phyloP scores from a whole-genome alignment of 2,113 vertebrate genomes.

The Oophaga pumilio region DNA sequence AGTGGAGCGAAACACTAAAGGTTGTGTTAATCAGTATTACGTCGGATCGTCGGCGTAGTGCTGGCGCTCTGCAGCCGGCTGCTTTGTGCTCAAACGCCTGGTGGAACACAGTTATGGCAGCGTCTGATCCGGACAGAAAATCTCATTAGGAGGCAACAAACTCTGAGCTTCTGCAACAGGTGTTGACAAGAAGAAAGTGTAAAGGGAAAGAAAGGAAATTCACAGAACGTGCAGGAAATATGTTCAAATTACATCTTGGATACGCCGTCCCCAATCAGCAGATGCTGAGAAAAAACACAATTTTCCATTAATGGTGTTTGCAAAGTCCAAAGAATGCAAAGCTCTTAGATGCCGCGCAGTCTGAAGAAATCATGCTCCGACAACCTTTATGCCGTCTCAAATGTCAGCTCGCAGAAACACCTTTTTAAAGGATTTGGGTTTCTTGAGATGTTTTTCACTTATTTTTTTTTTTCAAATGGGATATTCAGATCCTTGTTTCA shows the following conservation, averaged over 20 bases:
- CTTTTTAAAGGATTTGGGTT: neutral
- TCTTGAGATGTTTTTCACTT: neutral
- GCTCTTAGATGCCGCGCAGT: constrained; percentile 4
- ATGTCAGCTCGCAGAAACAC: constrained; percentile 32
- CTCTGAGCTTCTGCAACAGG: constrained; percentile 43
- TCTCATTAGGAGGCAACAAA: constrained; percentile 51
- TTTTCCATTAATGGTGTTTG: constrained; percentile 52
- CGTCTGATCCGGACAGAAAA: constrained; percentile 50
- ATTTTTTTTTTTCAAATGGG: neutral
- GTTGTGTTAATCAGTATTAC: neutral
- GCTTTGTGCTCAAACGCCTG: constrained; percentile 45
- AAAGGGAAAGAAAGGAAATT: constrained; percentile 35
- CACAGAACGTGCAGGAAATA: constrained; percentile 25
- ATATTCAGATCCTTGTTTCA: neutral
- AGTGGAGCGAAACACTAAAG: constrained; percentile 30
- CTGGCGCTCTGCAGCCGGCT: neutral
- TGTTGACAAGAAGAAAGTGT: constrained; percentile 33
- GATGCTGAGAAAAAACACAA: constrained; percentile 44
- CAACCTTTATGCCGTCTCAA: constrained; percentile 10
- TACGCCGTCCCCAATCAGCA: constrained; percentile 20
- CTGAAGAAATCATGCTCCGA: neutral
- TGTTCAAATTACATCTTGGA: constrained; percentile 32
- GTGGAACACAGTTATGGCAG: constrained; percentile 22
- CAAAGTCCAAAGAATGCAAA: neutral
- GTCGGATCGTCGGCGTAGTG: constrained; percentile 12